Evolutionary conservation across 1,140 invertebrate genomes (phyloP), one percentile per base, ranked within the genome.

Genomic region (Caenorhabditis inopinata): DNA sequence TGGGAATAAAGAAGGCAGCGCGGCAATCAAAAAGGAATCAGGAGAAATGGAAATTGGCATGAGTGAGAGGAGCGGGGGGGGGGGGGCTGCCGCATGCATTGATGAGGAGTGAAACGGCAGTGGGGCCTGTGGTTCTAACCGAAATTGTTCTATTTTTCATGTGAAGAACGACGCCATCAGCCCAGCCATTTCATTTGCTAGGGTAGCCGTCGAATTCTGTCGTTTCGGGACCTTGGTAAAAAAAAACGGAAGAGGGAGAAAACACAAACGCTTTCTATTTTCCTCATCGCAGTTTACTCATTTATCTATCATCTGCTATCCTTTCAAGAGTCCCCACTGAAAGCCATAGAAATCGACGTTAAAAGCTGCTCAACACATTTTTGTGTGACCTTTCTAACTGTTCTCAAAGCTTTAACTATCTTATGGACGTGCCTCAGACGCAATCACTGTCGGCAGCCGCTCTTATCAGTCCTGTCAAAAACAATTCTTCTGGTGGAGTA

Each of bases 111-210:
- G 58, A 68, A 68, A 68, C 58, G 58, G 58, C 58, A 38, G 32
- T 7, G 58, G 58, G 32, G 32, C 58, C 32, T 42, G 32, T 42
- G 32, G 32, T 21, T 32, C 58, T n/a, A 68, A 35, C 58, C 58
- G 32, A 68, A 68, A 68, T 68, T 68, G 58, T 68, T 68, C 58
- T 68, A 68, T 68, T 68, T 38, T 68, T 68, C 58, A 68, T 68
- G 51, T 32, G 58, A 18, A 68, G 58, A 68, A 68, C 58, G 58
- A 68, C 58, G 58, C 58, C 58, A 68, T 68, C 58, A 68, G 58
- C 5, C 58, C 38, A 29, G 58, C 29, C 58, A 38, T 68, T 68
- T 68, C 58, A 68, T 68, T 68, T 68, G 32, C 58, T 68, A 68
- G 58, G 58, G 58, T 68, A 68, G 58, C 16, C 27, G 53, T 32